Evolutionary conservation across 2,888 invertebrate genomes (phyloP).

Genomic region (Philopedon plagiatum): DNA sequence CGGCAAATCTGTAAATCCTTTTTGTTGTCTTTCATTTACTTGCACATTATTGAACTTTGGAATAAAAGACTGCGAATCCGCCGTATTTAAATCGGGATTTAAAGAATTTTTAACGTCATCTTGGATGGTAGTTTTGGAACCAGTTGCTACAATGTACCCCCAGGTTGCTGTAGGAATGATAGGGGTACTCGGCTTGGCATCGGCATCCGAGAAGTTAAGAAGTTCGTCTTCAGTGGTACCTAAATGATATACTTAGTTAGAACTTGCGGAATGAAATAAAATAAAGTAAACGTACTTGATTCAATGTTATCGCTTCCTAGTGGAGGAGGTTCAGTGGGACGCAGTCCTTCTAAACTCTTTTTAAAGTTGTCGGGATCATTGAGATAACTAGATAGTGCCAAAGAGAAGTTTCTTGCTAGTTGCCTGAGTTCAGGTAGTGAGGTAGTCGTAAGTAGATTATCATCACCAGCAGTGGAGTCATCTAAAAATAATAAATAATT

Average conservation of each 20-base stretch:
- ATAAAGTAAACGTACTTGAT: slow-evolving; percentile 36
- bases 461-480: background rate
- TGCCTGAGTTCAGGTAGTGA: slow-evolving; percentile 76
- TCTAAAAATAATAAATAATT: slow-evolving; percentile 3
- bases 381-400: slow-evolving; percentile 85
- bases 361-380: slow-evolving; percentile 88
- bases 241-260: too few species aligned
- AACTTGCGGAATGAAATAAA: too few species aligned
- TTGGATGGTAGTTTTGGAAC: slow-evolving; percentile 41
- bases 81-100: slow-evolving; percentile 74
- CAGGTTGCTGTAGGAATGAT: slow-evolving; percentile 68
- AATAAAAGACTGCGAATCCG: slow-evolving; percentile 80
- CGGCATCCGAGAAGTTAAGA: slow-evolving; percentile 82
- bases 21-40: slow-evolving; percentile 66
- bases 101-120: slow-evolving; percentile 59
- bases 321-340: slow-evolving; percentile 82
- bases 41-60: slow-evolving; percentile 71
- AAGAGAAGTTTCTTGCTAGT: slow-evolving; percentile 87
- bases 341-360: slow-evolving; percentile 80
- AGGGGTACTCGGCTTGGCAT: slow-evolving; percentile 64
- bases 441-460: slow-evolving; percentile 38
- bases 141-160: slow-evolving; percentile 63
- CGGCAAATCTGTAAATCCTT: slow-evolving; percentile 57
- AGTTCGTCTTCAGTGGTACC: slow-evolving; percentile 77
- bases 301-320: slow-evolving; percentile 60